phyloP scores from a whole-genome alignment of 23 tunicate species.

The Trididemnum nubilum region DNA sequence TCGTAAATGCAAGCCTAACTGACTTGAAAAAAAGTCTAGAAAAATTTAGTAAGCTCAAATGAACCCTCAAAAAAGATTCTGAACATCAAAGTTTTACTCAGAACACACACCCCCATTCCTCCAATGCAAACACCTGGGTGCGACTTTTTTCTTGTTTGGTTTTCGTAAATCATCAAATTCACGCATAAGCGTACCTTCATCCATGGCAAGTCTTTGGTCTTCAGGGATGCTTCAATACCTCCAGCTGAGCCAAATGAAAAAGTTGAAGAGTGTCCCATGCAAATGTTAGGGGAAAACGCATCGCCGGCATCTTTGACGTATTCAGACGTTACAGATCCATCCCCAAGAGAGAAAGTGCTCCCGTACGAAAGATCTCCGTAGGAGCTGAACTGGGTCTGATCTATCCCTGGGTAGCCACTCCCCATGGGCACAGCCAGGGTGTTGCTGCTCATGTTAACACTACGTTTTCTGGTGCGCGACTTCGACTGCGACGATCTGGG shows the following conservation, averaged over 20 bases:
- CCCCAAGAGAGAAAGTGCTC: constrained; percentile 41
- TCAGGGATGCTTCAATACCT: neutral
- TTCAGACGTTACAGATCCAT: constrained; percentile 30
- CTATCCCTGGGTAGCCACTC: neutral
- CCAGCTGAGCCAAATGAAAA: neutral
- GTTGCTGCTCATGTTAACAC: constrained; percentile 20
- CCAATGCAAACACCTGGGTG: no score
- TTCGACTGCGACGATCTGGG: neutral
- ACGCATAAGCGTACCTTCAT: constrained; percentile 41
- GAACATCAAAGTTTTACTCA: no score
- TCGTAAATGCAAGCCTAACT: no score
- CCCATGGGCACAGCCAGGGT: constrained; percentile 42
- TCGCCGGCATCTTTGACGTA: constrained; percentile 15
- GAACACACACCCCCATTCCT: no score
- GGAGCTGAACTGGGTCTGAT: neutral
- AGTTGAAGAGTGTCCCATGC: neutral
- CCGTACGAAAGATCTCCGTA: constrained; percentile 32
- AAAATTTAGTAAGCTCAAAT: no score
- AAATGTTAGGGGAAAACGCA: constrained; percentile 6
- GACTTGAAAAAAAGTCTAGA: no score
- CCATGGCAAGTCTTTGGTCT: constrained; percentile 51
- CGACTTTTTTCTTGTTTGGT: no score
- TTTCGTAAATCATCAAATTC: no score
- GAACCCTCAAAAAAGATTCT: no score
- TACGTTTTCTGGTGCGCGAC: neutral